phyloP scores from a whole-genome alignment of 2,888 invertebrate species.

The Dolichomitus sp. region DNA sequence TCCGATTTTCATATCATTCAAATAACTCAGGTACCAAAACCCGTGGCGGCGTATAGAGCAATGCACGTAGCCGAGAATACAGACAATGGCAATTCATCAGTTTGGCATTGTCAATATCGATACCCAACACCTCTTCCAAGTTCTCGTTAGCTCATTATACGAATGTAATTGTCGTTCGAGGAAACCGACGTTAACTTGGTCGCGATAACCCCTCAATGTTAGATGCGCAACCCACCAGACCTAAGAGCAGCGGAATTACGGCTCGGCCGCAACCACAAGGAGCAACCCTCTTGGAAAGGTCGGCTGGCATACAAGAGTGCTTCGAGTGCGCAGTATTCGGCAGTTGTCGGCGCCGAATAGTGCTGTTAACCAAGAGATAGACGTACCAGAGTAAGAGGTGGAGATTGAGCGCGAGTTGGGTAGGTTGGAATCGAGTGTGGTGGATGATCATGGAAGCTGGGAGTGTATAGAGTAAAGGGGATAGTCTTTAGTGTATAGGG shows the following conservation, averaged over 20 bases:
- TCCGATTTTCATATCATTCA: too few species aligned
- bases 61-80: too few species aligned
- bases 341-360: conserved; percentile 24
- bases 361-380: conserved; percentile 21
- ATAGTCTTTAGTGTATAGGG: conserved; percentile 58
- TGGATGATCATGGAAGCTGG: conserved; percentile 47
- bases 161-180: conserved; percentile 53
- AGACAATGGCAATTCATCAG: too few species aligned
- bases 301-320: conserved; percentile 13
- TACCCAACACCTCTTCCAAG: neutral
- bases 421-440: conserved; percentile 43
- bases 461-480: conserved; percentile 30
- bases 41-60: too few species aligned
- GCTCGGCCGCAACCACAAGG: conserved; percentile 28
- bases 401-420: conserved; percentile 37
- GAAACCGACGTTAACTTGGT: conserved; percentile 44
- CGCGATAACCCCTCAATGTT: conserved; percentile 40
- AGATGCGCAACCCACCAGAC: conserved; percentile 7
- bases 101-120: neutral
- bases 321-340: conserved; percentile 46
- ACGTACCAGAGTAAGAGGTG: conserved; percentile 14
- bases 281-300: conserved; percentile 24
- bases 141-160: neutral
- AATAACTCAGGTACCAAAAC: too few species aligned
- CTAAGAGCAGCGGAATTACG: conserved; percentile 2